phyloP scores from a whole-genome alignment of 2,113 vertebrate species.

The Acrocephalus arundinaceus region DNA sequence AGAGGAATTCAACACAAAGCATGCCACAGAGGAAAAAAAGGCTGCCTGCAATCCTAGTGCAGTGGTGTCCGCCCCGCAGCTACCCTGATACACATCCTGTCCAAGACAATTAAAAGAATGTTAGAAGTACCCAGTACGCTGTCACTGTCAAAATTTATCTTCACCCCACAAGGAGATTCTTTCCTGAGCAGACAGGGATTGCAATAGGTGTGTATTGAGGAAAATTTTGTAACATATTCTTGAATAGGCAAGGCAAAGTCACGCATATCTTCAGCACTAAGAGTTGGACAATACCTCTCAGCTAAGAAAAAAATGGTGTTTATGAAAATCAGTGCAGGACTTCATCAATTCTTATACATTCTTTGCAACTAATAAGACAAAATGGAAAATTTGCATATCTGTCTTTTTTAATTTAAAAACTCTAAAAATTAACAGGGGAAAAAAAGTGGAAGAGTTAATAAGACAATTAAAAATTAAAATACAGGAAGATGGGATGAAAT shows the following conservation, averaged over 20 bases:
- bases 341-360: neutral
- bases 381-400: neutral
- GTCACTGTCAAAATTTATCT: neutral
- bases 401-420: neutral
- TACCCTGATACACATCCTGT: neutral
- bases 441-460: neutral
- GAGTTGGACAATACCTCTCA: fast-evolving
- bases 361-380: neutral
- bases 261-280: neutral
- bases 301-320: neutral
- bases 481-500: neutral
- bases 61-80: fast-evolving
- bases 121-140: neutral
- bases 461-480: neutral
- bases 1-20: neutral
- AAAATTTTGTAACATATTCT: fast-evolving
- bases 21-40: neutral
- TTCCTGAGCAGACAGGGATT: neutral
- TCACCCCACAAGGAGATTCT: neutral
- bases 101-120: neutral
- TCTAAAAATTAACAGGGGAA: neutral
- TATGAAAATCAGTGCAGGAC: neutral
- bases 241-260: fast-evolving
- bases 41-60: neutral
- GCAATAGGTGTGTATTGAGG: neutral